Conservation (phyloP, 2,797 vertebrate genomes). For the Ceryle rudis region DNA sequence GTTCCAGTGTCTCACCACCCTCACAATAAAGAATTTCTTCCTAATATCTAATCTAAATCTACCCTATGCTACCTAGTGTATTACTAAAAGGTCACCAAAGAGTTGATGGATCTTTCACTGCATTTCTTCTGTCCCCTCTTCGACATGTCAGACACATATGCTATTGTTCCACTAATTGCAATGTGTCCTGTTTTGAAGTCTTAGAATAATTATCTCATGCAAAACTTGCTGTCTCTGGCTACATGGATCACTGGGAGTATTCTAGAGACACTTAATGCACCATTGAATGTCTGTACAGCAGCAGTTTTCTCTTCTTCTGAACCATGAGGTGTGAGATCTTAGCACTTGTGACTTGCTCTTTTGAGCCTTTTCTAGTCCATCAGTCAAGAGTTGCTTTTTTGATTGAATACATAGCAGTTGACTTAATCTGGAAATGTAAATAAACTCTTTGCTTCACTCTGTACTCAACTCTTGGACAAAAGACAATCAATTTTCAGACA, state of each 20-base stretch:
- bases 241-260: background rate
- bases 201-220: background rate
- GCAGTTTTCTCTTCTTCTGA: conserved; percentile 11
- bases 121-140: background rate
- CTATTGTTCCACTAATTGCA: background rate
- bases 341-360: background rate
- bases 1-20: no score
- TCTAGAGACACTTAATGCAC: background rate
- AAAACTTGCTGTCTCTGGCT: background rate
- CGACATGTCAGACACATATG: background rate
- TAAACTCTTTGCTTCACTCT: background rate
- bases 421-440: background rate
- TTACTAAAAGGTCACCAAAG: background rate
- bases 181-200: background rate
- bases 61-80: background rate
- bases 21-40: no score
- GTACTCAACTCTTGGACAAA: background rate
- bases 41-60: no score
- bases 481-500: background rate
- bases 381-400: background rate
- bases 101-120: background rate
- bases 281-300: background rate
- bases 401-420: background rate
- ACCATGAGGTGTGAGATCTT: background rate
- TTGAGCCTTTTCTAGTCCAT: background rate